These are phyloP conservation scores for Drosophila kikkawai DNA, from an alignment of 1,140 invertebrate species.

Conservation along the genomic window DNA sequence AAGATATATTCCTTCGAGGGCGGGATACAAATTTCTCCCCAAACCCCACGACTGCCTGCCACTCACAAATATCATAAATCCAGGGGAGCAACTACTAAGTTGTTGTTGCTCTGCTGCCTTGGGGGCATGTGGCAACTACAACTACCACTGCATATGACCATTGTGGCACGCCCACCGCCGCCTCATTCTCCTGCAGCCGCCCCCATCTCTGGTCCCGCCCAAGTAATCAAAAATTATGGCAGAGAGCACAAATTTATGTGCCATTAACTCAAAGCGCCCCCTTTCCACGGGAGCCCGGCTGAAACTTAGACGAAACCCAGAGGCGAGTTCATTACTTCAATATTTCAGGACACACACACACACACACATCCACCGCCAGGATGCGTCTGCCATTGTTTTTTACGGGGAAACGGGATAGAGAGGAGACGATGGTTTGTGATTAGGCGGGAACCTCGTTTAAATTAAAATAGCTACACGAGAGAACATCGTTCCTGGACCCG, in stretches of 20 bases:
- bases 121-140: conserved; percentile 41
- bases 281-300: conserved; percentile 5
- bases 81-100: conserved; percentile 48
- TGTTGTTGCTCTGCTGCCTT: conserved; percentile 42
- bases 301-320: conserved; percentile 47
- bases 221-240: conserved; percentile 81
- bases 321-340: conserved; percentile 79
- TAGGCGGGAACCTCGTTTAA: conserved; percentile 77
- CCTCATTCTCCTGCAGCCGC: not conserved
- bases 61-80: conserved; percentile 60
- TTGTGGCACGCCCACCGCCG: conserved; percentile 1
- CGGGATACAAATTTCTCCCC: conserved; percentile 22
- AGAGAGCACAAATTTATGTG: conserved; percentile 73
- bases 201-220: conserved; percentile 50
- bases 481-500: conserved; percentile 27
- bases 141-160: conserved; percentile 25
- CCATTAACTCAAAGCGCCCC: conserved; percentile 73
- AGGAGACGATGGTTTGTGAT: conserved; percentile 58
- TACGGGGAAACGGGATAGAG: not conserved
- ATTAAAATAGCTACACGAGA: conserved; percentile 76
- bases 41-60: conserved; percentile 15
- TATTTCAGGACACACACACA: conserved; percentile 56
- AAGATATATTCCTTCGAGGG: conserved; percentile 24
- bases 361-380: conserved; percentile 38
- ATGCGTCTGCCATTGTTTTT: conserved; percentile 57